Conservation (phyloP, 2,113 vertebrate genomes). For the Lagopus leucura region DNA sequence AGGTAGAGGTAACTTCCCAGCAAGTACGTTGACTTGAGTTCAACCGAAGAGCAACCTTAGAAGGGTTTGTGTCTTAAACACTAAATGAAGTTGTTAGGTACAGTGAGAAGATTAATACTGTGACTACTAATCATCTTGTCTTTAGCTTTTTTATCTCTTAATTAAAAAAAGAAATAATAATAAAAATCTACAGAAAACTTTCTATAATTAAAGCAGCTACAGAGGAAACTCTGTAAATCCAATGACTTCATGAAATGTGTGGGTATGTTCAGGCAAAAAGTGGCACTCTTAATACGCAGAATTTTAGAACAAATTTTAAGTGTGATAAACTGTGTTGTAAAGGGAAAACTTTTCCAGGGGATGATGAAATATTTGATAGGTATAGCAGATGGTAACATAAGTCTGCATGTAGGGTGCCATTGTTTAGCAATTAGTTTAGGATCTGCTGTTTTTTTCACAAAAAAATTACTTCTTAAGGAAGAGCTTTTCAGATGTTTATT, state of each 20-base stretch:
- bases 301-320: neutral
- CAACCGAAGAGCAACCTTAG: neutral
- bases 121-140: constrained; percentile 2
- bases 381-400: neutral
- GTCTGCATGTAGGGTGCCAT: neutral
- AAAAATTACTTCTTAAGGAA: neutral
- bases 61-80: neutral
- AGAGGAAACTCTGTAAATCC: neutral
- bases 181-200: neutral
- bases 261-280: neutral
- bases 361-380: neutral
- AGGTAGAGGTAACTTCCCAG: neutral
- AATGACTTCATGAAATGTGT: neutral
- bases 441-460: neutral
- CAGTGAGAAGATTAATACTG: constrained; percentile 6
- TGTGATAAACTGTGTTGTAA: neutral
- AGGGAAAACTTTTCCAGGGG: neutral
- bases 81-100: constrained; percentile 23
- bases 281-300: neutral
- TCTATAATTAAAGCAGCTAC: neutral
- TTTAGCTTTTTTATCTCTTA: constrained; percentile 22
- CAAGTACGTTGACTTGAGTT: neutral
- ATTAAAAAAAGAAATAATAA: neutral
- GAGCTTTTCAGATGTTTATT: neutral
- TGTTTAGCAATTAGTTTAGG: neutral